Evolutionary conservation across 2,797 vertebrate genomes (phyloP), one percentile per base, ranked within the genome.

Genomic region (Lutjanus campechanus): DNA sequence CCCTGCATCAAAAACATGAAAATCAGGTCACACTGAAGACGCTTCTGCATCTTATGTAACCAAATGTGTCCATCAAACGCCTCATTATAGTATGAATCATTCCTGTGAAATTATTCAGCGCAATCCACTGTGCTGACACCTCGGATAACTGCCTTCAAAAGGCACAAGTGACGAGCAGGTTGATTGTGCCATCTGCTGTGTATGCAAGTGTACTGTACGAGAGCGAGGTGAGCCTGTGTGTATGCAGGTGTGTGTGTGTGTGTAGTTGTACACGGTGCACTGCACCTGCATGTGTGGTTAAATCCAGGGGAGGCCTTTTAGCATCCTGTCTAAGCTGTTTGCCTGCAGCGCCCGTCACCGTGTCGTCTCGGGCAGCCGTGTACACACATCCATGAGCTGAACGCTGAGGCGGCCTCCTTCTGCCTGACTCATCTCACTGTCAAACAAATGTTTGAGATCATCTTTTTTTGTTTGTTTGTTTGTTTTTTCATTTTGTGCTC

Each of bases 21-120:
- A 73, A 68, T 50, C 50, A 66, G 73, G 55, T 59, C 69, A 77
- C 61, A 36, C n/a, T 29, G 20, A 65, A 54, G 49, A 44, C 8
- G 40, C 49, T 43, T 65, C 49, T 51, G 17, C 20, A 51, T 49
- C 46, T 78, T 76, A 72, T 73, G 47, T 20, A 82, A 76, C 36
- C 7, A 67, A 67, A 71, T 5, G 29, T 47, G 55, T 67, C 73
- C 56, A 75, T 82, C 78, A 86, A 77, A 71, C 41, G 40, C 41
- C 75, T 82, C 71, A 69, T 79, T 74, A 76, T 41, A 44, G 44
- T 11, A 46, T 50, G 65, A 69, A 43, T 82, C 72, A 69, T 64
- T 41, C 19, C 50, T 61, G 72, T 59, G 25, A 79, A 79, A 70
- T 69, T 46, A 66, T 82, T 75, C 75, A 69, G 78, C 11, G 7